Evolutionary conservation across 1,140 invertebrate genomes (phyloP), one percentile per base, ranked within the genome.

Genomic region (Hypsibius dujardini): DNA sequence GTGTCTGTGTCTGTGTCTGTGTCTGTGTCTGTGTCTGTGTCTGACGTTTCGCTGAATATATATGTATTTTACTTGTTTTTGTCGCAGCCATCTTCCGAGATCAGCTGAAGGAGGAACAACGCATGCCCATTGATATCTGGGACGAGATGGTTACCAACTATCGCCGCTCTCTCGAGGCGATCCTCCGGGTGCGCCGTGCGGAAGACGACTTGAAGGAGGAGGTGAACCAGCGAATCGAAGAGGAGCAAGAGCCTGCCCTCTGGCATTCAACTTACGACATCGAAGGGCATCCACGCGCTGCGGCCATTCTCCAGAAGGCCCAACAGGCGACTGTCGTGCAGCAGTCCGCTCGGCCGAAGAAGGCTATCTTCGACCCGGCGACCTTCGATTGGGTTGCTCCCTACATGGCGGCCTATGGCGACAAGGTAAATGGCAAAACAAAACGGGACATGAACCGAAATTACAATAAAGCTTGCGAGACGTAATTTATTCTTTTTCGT

Each of bases 401-500:
- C 42, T 67, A 67, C 62, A 67, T 67, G 62, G 62, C 62, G 3
- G 62, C 62, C 42, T 67, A 67, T 45, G 62, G 62, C 42, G 62
- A 67, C 62, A 67, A 67, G 12, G 50, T 12, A 28, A 28, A 56
- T 7, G 7, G 50, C 50, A 56, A 56, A 56, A n/a, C 28, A 28
- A 28, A 28, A 28, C 28, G 28, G 28, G 28, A 28, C 28, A 28
- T 28, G 28, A 28, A 28, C 28, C 28, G 28, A 28, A 28, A 28
- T 0, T 28, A 28, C 28, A 28, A 28, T 28, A 28, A 28, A 28
- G 28, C 28, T 28, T 28, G 0, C 28, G 28, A 28, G 28, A 28
- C 28, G 28, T 28, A 28, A 28, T 28, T 28, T 28, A 28, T 28
- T 28, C 28, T 28, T 28, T 28, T 28, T 28, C 28, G 28, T 28